Base-by-base conservation (phyloP, 1,140 invertebrate genomes). In the Drosophila bipectinata region DNA sequence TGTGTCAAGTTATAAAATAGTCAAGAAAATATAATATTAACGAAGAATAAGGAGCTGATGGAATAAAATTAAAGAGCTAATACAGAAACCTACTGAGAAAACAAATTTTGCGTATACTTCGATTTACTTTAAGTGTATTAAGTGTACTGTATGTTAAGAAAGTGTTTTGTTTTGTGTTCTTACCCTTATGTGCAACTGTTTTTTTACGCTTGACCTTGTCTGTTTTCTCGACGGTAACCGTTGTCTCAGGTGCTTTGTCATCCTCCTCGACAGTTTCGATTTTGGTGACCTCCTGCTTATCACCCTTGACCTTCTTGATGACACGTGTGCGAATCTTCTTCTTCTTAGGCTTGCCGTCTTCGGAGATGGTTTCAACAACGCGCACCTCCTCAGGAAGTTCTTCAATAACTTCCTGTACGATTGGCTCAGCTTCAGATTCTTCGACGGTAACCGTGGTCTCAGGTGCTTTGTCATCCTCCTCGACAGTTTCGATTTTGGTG, bases 91-190 rank as follows among this genome's bases (percentile, higher is more conserved):
- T 32, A 10, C 37, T 62, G 51, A 37, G 18, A 14, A 45, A 30
- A 12, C 39, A 39, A 54, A 66, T 30, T 14, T 54, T 15, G 15
- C 34, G 83, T 37, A 89, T 89, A 72, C 73, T 90, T 85, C 56
- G 63, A 56, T 12, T 56, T n/a, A 59, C 34, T 28, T n/a, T 55
- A 49, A 72, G 21, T 37, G 34, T 37, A 37, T 41, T 63, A 52
- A 71, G 52, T 47, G 64, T 63, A 80, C 76, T 21, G 60, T 48
- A 66, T 88, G 63, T 68, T 59, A 67, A 72, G 32, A 74, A 64
- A 64, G 88, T 88, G 84, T 83, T 57, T 66, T 71, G 61, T 24
- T 44, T 67, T 89, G 83, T 88, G 84, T 88, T 91, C 91, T 92
- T 92, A 92, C 91, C 91, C 85, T 62, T 91, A 26, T 61, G 62